Conservation (phyloP, 1,140 invertebrate species). For the Trichonephila clavata region DNA sequence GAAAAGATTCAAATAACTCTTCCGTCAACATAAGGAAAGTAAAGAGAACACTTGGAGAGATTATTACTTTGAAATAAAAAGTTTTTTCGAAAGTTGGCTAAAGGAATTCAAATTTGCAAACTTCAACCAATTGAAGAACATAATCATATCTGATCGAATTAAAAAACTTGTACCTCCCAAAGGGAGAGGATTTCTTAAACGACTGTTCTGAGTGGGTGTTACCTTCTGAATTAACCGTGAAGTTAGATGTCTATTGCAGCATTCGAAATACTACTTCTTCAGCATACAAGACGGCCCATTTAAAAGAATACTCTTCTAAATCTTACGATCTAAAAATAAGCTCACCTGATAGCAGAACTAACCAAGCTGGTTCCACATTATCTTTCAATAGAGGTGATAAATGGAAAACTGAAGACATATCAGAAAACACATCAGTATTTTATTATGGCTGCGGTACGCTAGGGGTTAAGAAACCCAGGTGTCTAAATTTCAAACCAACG, state of each 20-base stretch:
- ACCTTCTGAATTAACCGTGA: constrained; percentile 27
- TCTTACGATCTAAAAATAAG: background rate
- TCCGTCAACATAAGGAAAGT: background rate
- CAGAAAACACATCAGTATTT: background rate
- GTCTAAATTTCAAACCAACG: background rate
- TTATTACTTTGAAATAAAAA: constrained; percentile 46
- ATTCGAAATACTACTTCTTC: background rate
- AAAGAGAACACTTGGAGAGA: constrained; percentile 22
- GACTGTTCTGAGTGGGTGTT: background rate
- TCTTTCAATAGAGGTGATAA: background rate
- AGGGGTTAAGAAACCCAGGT: background rate
- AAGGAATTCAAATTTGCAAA: background rate
- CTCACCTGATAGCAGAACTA: background rate
- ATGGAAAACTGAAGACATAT: background rate
- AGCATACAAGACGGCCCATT: background rate
- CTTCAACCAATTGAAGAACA: constrained; percentile 25
- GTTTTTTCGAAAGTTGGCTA: constrained; percentile 37
- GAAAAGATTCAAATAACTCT: background rate
- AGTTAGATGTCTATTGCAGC: constrained; percentile 13
- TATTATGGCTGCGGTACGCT: background rate
- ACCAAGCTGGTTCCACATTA: background rate
- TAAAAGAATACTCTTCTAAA: background rate
- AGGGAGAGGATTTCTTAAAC: constrained; percentile 25
- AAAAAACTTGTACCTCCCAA: background rate
- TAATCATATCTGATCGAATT: constrained; percentile 39